Conservation (phyloP, 1,140 invertebrate species). For the Leptoteleia sp. region DNA sequence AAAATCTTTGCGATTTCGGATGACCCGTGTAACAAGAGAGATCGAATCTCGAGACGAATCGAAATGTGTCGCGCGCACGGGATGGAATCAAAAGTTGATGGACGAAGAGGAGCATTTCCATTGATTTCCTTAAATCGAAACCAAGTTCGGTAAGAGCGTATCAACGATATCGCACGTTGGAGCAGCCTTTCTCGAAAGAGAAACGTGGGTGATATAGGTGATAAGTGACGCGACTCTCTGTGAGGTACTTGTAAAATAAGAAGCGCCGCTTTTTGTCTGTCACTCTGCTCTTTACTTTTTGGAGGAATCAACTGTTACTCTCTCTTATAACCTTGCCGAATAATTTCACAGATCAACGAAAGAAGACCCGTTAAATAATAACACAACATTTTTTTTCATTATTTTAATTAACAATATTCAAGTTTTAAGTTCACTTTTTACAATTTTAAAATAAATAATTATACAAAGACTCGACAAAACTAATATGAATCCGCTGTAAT, state of each 20-base stretch:
- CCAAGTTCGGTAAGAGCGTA: conserved; percentile 50
- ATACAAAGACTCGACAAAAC: no score
- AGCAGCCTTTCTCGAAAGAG: conserved; percentile 54
- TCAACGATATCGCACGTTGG: conserved; percentile 44
- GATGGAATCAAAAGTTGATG: conserved; percentile 24
- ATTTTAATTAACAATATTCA: no score
- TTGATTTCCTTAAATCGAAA: conserved; percentile 56
- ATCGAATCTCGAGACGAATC: conserved; percentile 44
- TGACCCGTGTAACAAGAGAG: conserved; percentile 61
- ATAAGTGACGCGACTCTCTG: conserved; percentile 42
- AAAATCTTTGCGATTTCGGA: conserved; percentile 36
- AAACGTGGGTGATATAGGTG: conserved; percentile 59
- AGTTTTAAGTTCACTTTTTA: no score
- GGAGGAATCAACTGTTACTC: no score
- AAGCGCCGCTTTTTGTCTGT: conserved; percentile 29
- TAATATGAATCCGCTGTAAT: no score
- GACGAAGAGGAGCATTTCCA: conserved; percentile 54
- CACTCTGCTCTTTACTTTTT: no score
- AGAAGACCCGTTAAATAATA: no score
- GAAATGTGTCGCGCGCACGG: conserved; percentile 29
- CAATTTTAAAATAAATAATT: no score
- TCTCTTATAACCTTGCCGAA: no score
- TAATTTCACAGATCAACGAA: no score
- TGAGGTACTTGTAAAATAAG: conserved; percentile 3
- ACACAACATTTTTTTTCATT: no score